Percentiles rank a stretch among this genome's conserved stretches.
These are phyloP conservation scores for Calidris pugnax DNA, from an alignment of 2,113 vertebrate genomes.

Conservation along the genomic window DNA sequence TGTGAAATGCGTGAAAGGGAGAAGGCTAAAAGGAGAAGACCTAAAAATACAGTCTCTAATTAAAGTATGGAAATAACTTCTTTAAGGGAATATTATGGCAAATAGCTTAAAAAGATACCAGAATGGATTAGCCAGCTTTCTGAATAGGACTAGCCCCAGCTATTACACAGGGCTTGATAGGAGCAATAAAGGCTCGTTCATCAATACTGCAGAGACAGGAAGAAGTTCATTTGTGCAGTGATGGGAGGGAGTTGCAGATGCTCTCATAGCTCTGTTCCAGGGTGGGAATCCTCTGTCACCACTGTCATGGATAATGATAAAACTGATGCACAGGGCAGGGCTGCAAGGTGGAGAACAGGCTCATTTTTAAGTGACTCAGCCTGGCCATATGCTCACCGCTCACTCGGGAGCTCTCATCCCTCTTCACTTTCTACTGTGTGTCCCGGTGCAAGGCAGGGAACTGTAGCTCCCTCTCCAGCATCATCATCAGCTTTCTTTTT, in stretches of 20 bases:
- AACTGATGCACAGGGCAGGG: background rate
- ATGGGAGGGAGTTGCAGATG: background rate
- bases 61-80: background rate
- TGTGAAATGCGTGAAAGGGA: background rate
- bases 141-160: background rate
- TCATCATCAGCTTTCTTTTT: background rate
- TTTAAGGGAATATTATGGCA: background rate
- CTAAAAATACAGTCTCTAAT: background rate
- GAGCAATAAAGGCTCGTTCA: background rate
- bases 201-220: background rate
- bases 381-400: background rate
- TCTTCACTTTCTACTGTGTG: background rate
- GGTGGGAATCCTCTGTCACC: background rate
- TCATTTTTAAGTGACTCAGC: background rate
- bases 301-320: background rate
- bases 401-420: background rate
- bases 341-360: background rate
- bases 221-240: background rate
- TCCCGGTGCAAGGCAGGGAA: background rate
- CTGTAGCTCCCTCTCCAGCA: background rate
- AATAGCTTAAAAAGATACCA: background rate
- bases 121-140: background rate
- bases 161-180: background rate
- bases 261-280: background rate
- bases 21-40: background rate